phyloP scores from a whole-genome alignment of 1,140 invertebrate genomes.

The Chymomyza costata region DNA sequence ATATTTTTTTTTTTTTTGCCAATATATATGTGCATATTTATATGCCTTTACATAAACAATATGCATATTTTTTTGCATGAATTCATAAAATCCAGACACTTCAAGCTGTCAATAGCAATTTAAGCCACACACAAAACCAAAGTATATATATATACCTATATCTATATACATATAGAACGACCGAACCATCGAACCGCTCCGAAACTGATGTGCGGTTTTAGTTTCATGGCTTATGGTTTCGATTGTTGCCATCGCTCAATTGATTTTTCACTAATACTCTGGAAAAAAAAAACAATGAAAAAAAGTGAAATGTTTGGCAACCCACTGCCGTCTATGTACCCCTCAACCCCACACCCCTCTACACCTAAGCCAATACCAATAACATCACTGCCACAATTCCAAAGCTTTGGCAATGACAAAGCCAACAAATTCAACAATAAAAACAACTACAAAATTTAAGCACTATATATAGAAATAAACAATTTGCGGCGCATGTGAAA shows the following conservation, averaged over 20 bases:
- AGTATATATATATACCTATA: constrained; percentile 7
- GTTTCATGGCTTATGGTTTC: constrained; percentile 68
- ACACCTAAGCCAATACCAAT: no score
- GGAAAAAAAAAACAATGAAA: constrained; percentile 50
- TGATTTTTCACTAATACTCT: constrained; percentile 69
- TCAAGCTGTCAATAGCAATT: constrained; percentile 61
- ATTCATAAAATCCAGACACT: constrained; percentile 48
- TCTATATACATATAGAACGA: neutral
- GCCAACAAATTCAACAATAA: constrained; percentile 6
- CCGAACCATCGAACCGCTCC: constrained; percentile 25
- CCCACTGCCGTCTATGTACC: no score
- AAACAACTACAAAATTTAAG: constrained; percentile 15
- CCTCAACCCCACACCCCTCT: no score
- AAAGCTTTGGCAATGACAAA: no score
- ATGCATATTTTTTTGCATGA: constrained; percentile 37
- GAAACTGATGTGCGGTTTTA: constrained; percentile 65
- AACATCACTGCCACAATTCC: constrained; percentile 8
- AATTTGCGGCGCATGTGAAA: constrained; percentile 48
- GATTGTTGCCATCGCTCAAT: constrained; percentile 70
- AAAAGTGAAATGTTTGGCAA: constrained; percentile 68
- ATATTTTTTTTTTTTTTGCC: neutral
- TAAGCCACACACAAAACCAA: constrained; percentile 33
- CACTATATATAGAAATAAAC: constrained; percentile 53
- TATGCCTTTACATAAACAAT: constrained; percentile 31
- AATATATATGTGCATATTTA: constrained; percentile 7